Base-by-base conservation (phyloP, 2,888 invertebrate genomes). In the Hymenopus coronatus region DNA sequence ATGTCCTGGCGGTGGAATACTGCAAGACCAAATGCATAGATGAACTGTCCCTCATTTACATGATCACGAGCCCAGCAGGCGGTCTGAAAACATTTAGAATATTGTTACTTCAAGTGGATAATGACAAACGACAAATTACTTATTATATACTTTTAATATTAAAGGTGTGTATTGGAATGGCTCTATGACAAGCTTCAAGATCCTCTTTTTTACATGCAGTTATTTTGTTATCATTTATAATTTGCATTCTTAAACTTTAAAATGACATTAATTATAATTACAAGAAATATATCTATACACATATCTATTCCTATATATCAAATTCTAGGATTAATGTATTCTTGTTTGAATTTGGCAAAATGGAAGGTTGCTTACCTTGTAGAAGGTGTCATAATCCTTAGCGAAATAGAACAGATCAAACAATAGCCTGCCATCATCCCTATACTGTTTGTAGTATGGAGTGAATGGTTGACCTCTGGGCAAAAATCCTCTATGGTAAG, bases 1-100 rank as follows among this genome's bases (percentile, higher is more conserved):
- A 94, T 94, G 91, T 96, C 96, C 2, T 93, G 91, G 86, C 96
- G 95, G 91, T 96, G 95, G 30, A 95, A 91, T 12, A 95, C 92
- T 82, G 96, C 96, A 20, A 95, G 94, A 91, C 94, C 94, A 92
- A 95, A 93, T 7, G 95, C 94, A 91, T 96, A 96, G 7, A 95
- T 92, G 93, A 96, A 96, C 92, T 97, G 94, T 88, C 95, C 95
- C 90, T 95, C 95, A 92, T 96, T 96, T 40, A 96, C 92, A 91
- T 94, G 92, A 89, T 95, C 93, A 86, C 96, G 96, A 33, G 96
- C 94, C 94, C 95, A 96, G 82, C 95, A 95, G 81, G 96, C 96
- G 15, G 96, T 95, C 89, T 83, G 83, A 28, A 28, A 20, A 27
- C 25, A 83, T 20, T 83, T 83, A 7, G 7, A 27, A 30, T 15